Evolutionary conservation across 2,113 vertebrate genomes (phyloP), one percentile per base, ranked within the genome.

Genomic region (Syngnathus floridae): DNA sequence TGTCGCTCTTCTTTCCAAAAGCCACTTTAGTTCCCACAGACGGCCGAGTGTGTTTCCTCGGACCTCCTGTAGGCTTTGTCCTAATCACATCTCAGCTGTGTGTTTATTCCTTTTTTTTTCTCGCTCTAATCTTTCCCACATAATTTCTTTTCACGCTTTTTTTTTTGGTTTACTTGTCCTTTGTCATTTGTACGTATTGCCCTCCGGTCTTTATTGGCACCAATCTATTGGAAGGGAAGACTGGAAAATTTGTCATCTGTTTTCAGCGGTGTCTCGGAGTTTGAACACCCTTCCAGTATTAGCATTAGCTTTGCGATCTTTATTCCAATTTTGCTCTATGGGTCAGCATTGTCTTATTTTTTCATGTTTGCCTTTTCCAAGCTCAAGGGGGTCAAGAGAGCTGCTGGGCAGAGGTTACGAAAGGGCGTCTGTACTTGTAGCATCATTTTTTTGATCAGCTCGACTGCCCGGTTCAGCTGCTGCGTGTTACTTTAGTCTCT

Each of bases 381-480:
- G 2, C 26, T 31, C 26, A 31, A 31, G 26, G 26, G 26, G 26
- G 26, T 26, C 26, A 26, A 26, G 26, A 3, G 26, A 31, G 26
- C 26, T 31, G 26, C 26, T 11, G 4, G n/a, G 57, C 66, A 72
- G 69, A 75, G 55, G 73, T 67, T 66, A 71, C 72, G 66, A 74
- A 60, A 71, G 71, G 37, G 67, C 67, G 74, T 78, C 79, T 81
- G 73, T 74, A 81, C 26, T 31, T 31, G 26, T 31, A 41, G 71
- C 77, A 83, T 80, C 74, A 89, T 88, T 86, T 84, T 87, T 77
- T 86, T 76, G 67, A 75, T 72, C 71, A 57, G 76, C 22, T 78
- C 78, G 81, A 74, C 85, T 83, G 76, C 22, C 79, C 78, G 81
- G 74, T 86, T 83, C 86, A 90, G 88, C 88, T 90, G 88, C 80